Evolutionary conservation across 2,113 vertebrate genomes (phyloP).

Genomic region (Chitala chitala): DNA sequence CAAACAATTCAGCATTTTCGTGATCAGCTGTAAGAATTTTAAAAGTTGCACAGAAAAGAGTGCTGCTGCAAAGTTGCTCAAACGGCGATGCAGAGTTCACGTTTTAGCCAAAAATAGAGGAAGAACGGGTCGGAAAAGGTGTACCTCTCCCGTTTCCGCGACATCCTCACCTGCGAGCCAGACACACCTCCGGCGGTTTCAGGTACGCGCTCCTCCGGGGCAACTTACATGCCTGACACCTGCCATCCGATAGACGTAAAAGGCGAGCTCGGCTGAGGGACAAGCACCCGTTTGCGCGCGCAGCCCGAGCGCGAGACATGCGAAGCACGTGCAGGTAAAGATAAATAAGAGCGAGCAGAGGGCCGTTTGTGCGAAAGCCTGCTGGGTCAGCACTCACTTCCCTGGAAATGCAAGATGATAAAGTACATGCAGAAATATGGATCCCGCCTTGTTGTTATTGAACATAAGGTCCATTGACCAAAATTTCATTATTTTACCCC

Average conservation of each 20-base stretch:
- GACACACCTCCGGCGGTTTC: constrained; percentile 39
- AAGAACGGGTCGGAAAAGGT: not conserved
- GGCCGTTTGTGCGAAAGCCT: constrained; percentile 49
- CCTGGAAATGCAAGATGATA: constrained; percentile 54
- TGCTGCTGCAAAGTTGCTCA: no score
- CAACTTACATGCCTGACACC: constrained; percentile 18
- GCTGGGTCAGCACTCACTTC: constrained; percentile 58
- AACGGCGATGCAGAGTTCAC: no score
- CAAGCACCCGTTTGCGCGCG: constrained; percentile 43
- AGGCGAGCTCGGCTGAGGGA: constrained; percentile 33
- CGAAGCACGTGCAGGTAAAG: constrained; percentile 48
- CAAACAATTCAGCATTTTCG: no score
- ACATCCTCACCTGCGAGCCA: constrained; percentile 33
- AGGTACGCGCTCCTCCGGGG: constrained; percentile 61
- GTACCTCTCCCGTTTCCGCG: not conserved
- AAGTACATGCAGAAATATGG: constrained; percentile 54
- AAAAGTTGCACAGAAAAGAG: no score
- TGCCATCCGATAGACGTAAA: no score
- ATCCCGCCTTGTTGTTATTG: constrained; percentile 53
- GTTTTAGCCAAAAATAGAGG: not conserved
- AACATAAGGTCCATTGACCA: constrained; percentile 57
- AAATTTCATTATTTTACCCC: constrained; percentile 55
- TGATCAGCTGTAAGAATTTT: no score
- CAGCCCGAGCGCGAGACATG: constrained; percentile 45
- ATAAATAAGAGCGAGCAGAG: constrained; percentile 55